phyloP scores from a whole-genome alignment of 2,888 invertebrate species.

The Apodemia mormo region DNA sequence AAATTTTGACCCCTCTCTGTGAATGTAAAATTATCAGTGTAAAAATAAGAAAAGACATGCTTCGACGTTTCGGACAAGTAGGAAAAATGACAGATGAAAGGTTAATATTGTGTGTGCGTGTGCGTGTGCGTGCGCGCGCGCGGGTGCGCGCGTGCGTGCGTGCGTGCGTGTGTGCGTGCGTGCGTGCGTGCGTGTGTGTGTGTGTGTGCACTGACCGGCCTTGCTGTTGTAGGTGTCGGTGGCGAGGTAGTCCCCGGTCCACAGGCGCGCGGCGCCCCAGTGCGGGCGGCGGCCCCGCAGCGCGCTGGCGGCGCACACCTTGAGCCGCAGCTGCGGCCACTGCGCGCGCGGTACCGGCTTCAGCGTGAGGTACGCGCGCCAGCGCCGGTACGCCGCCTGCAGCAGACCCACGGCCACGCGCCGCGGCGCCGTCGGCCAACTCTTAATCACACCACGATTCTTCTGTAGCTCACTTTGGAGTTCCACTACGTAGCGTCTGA shows the following conservation, averaged over 20 bases:
- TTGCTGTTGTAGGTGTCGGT: constrained; percentile 55
- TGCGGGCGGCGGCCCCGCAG: constrained; percentile 52
- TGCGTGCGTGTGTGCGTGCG: no score
- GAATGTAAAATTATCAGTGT: no score
- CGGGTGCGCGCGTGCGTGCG: no score
- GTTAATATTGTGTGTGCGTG: no score
- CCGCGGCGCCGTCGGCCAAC: constrained; percentile 91
- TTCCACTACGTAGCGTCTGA: constrained; percentile 62
- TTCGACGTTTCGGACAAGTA: no score
- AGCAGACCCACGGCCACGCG: constrained; percentile 83
- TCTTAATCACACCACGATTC: constrained; percentile 50
- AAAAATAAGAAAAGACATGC: no score
- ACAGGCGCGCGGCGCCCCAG: constrained; percentile 64
- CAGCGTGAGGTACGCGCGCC: constrained; percentile 95
- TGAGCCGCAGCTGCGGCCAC: constrained; percentile 90
- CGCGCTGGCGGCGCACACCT: constrained; percentile 68
- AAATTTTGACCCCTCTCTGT: no score
- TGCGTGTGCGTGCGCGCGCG: no score
- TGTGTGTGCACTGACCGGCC: constrained; percentile 48
- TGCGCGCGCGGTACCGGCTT: constrained; percentile 89
- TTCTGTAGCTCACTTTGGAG: constrained; percentile 56
- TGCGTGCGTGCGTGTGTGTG: not conserved
- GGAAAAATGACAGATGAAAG: no score
- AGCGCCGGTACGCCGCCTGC: constrained; percentile 85
- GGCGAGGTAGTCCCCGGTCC: constrained; percentile 72